Evolutionary conservation across 1,140 invertebrate genomes (phyloP).

Genomic region (Papilio glaucus): DNA sequence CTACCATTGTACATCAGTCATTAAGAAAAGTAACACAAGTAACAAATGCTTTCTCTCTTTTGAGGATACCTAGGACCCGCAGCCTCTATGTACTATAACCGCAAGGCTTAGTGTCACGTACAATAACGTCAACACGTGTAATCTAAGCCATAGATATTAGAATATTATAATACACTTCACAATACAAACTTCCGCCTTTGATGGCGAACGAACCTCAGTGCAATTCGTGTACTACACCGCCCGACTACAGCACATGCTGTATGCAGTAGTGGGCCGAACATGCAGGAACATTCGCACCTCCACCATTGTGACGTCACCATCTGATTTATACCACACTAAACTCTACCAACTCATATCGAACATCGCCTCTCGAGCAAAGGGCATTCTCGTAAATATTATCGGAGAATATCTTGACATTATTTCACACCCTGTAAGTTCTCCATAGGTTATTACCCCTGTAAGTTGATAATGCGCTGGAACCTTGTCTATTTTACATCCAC

Average conservation of each 20-base stretch:
- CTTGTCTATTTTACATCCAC: too few species aligned
- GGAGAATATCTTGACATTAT: slow-evolving; percentile 35
- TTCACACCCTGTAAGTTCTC: slow-evolving; percentile 5
- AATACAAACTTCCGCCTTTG: background rate
- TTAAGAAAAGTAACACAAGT: too few species aligned
- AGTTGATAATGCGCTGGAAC: too few species aligned
- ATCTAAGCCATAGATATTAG: background rate
- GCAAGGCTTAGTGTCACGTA: too few species aligned
- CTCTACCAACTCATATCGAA: slow-evolving; percentile 28
- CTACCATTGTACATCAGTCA: too few species aligned
- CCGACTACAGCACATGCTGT: background rate
- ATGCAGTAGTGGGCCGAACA: slow-evolving; percentile 11
- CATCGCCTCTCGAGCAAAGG: slow-evolving; percentile 36
- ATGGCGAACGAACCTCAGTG: background rate
- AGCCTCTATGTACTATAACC: too few species aligned
- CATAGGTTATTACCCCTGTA: too few species aligned
- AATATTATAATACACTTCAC: background rate
- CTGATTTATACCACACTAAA: slow-evolving; percentile 44
- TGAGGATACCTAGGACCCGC: too few species aligned
- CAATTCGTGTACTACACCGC: slow-evolving; percentile 10
- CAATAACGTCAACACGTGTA: background rate
- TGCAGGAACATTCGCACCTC: slow-evolving; percentile 40
- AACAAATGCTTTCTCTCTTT: too few species aligned
- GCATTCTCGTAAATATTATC: slow-evolving; percentile 42
- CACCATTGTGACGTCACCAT: slow-evolving; percentile 46